Percentiles rank a stretch among this genome's conserved stretches.
Evolutionary conservation across 2,888 invertebrate species (phyloP).

Genomic region (Deroplatys truncata): DNA sequence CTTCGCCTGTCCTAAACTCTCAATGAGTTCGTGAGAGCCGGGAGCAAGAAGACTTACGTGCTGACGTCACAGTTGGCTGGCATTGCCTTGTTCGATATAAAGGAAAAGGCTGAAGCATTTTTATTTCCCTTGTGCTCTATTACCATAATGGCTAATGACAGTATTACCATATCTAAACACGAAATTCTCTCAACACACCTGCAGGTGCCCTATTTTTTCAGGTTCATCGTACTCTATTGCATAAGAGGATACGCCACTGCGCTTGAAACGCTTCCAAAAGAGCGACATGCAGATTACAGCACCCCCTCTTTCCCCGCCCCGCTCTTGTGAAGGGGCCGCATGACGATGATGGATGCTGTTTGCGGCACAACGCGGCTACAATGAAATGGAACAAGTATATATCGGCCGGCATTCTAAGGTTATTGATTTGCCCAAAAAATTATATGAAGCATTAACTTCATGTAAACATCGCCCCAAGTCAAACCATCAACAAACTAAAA

Average conservation of each 20-base stretch:
- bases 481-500: too few relatives aligned
- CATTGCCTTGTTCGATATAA: too few relatives aligned
- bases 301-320: too few relatives aligned
- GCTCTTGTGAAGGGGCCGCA: background rate
- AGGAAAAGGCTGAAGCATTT: too few relatives aligned
- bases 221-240: background rate
- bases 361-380: background rate
- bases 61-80: too few relatives aligned
- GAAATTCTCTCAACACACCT: background rate
- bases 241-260: background rate
- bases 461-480: too few relatives aligned
- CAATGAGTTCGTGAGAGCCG: too few relatives aligned
- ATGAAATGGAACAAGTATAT: background rate
- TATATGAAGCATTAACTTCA: too few relatives aligned
- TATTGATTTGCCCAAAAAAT: background rate
- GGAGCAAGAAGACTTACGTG: too few relatives aligned
- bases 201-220: background rate
- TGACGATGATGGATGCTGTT: background rate
- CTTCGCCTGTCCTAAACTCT: too few relatives aligned
- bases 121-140: too few relatives aligned
- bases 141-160: too few relatives aligned
- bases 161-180: background rate
- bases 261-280: background rate
- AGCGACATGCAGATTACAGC: background rate
- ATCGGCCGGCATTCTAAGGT: background rate